These are phyloP conservation scores for Indicator maculatus DNA, from an alignment of 2,113 vertebrate genomes.

Conservation along the genomic window DNA sequence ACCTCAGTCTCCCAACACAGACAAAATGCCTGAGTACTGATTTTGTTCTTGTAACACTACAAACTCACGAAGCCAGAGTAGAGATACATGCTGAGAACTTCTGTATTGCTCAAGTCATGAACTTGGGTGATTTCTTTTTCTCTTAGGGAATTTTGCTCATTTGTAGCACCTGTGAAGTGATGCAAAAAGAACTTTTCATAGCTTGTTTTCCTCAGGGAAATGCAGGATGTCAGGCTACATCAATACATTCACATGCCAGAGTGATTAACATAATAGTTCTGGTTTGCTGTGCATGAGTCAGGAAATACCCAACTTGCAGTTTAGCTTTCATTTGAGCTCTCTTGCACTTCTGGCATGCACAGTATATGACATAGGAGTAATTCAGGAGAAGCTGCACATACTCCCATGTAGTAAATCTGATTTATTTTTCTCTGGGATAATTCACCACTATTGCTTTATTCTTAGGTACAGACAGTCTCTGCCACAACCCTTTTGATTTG, in stretches of 20 bases:
- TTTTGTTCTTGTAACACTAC: not conserved
- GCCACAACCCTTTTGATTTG: not conserved
- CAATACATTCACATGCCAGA: not conserved
- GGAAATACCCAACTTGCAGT: not conserved
- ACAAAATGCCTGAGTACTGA: not conserved
- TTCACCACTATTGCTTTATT: not conserved
- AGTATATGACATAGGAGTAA: not conserved
- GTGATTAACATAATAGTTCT: not conserved
- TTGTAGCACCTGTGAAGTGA: not conserved
- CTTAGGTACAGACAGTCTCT: not conserved
- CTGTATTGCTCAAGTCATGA: not conserved
- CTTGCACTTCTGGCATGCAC: not conserved
- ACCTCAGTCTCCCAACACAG: not conserved
- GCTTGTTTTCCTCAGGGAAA: not conserved
- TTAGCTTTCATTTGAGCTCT: not conserved
- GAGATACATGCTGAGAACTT: not conserved
- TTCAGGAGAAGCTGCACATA: not conserved
- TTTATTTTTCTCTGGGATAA: not conserved
- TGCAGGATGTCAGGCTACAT: not conserved
- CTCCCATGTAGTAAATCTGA: not conserved
- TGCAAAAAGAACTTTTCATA: not conserved
- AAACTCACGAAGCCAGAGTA: not conserved
- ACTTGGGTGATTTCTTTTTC: not conserved
- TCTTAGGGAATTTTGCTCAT: not conserved
- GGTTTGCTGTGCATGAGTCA: not conserved